Evolutionary conservation across 1,140 invertebrate species (phyloP), one percentile per base, ranked within the genome.

Genomic region (Cydia fagiglandana): DNA sequence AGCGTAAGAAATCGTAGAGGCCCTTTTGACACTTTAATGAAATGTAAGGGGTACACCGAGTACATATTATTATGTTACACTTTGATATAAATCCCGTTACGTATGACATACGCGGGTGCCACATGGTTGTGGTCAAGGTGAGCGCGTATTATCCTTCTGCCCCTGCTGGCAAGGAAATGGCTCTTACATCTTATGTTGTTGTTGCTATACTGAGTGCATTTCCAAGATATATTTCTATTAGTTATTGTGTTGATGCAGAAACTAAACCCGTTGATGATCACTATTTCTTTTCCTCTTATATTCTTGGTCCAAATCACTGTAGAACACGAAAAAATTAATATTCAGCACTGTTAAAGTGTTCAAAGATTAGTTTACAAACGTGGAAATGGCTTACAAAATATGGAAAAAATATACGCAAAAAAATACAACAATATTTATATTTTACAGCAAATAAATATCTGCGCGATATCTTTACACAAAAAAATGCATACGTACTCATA

Each of bases 41-140:
- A 24, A 24, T 24, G 24, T 24, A 24, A 24, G 24, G 24, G 24
- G 30, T 34, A 34, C 30, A 34, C 4, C 30, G 30, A 34, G 3
- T 34, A 34, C 4, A 34, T 34, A 34, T 34, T 38, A 38, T 7
- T 38, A 45, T 45, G 9, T 77, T 79, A 83, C 9, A 85, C 24
- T 61, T 85, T 85, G 38, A 79, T n/a, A 66, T 80, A 85, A n/a
- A 77, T 75, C 6, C 83, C 83, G 50, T 83, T 64, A 6, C 56
- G 41, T 70, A 86, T 81, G 7, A 80, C 50, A 66, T 77, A 83
- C 15, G 30, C 64, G 0, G 82, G 76, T 0, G 77, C 73, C 5
- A 56, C 28, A 70, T 84, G 84, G 13, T 75, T 64, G 30, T 85
- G 84, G 0, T 76, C 12, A 2, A 78, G 50, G 4, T 66, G 17